Evolutionary conservation across 2,113 vertebrate species (phyloP), one percentile per base, ranked within the genome.

Genomic region (Vulpes ferrilata): DNA sequence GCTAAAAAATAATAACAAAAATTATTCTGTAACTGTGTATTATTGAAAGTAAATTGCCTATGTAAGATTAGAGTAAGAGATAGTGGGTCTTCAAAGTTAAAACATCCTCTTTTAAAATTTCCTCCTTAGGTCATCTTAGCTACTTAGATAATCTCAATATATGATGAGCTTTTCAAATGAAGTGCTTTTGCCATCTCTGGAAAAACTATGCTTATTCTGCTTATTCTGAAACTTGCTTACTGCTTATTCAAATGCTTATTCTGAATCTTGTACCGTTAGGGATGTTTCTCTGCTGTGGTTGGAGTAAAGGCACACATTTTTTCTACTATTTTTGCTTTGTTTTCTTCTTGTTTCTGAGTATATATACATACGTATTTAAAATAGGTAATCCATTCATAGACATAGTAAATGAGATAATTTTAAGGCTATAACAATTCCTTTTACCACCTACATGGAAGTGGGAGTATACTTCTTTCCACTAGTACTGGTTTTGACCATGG

Each of bases 1-100:
- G n/a, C n/a, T n/a, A n/a, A n/a, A n/a, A n/a, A n/a, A 35, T 83
- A 76, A 57, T 83, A 23, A 83, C 62, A 96, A 88, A 79, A 67
- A 86, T 86, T 5, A 76, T 80, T 83, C 30, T 71, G 13, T 55
- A 20, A 19, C 25, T 81, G 11, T 59, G 25, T 87, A 30, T 55
- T 43, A 88, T 64, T 65, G n/a, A 86, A 7, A 76, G 10, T 25
- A 67, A 76, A 57, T 57, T 64, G 1, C 13, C 12, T 74, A 11
- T 51, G 2, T 35, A 78, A 81, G 7, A 80, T 55, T 59, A 74
- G 0, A 90, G 19, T 64, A 85, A 84, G 25, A 84, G 15, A 96
- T 76, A 78, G 17, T 69, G 7, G 3, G 3, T 82, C 30, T 73
- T 71, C 13, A 67, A 51, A 93, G 69, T 96, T 91, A 76, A 82